Base-by-base conservation (phyloP, 2,797 vertebrate species). In the Squalus acanthias region DNA sequence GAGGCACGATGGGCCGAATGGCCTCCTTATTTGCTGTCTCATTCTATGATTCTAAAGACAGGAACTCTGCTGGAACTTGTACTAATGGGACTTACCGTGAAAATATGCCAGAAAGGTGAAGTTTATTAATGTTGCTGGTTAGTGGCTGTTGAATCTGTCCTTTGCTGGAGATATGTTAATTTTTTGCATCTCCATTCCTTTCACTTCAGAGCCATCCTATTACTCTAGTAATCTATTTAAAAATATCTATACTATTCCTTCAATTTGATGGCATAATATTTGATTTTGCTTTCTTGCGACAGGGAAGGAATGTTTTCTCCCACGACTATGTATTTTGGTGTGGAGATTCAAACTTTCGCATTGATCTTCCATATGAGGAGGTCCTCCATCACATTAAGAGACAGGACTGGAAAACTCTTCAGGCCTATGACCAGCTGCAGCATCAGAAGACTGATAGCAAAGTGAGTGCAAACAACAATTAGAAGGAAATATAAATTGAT, bases 241-340 rank as follows among this genome's bases (percentile, higher is more conserved):
- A 82, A 82, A 82, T 79, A 3, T 46, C n/a, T 46, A 89, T 96
- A 96, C 96, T 96, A 57, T 96, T 57, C 15, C 29, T 57, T 72
- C 57, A 63, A 15, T 63, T 91, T 93, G 91, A 7, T 39, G 17
- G 60, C 60, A 39, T 93, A 22, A 93, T 63, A 13, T 60, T 24
- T 50, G 82, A 15, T 88, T 57, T 67, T 91, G 33, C n/a, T 69
- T 65, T 96, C 46, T 72, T n/a, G 46, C 67, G 96, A 74, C 96
- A 98, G 98, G 98, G 98, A 15, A 98, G 97, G 96, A 98, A 96
- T 0, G 91, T 98, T 67, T 98, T 98, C 96, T 98, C 98, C 57
- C 98, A 98, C 0, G 98, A 98, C 96, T 98, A 98, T 0, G 98
- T 98, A 82, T 98, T 98, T 96, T 98, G 98, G 98, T 98, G 98